Evolutionary conservation across 2,113 vertebrate species (phyloP).

Genomic region (Phrynosoma platyrhinos): DNA sequence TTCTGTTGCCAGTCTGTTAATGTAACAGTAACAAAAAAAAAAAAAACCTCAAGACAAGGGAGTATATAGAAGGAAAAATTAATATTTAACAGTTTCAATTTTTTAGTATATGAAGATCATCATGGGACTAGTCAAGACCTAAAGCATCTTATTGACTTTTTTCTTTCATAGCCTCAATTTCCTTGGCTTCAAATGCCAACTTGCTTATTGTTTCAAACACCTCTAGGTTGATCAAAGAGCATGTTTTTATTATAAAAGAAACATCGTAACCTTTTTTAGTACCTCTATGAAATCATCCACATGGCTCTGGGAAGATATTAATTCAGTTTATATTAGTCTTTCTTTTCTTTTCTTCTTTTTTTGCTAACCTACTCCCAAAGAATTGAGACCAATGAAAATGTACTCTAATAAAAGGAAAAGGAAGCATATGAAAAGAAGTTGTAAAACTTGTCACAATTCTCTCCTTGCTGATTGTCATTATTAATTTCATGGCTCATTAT

Average conservation of each 20-base stretch:
- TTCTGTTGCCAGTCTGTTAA: not conserved
- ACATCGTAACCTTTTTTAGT: not conserved
- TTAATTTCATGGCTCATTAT: constrained; percentile 28
- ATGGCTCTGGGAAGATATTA: not conserved
- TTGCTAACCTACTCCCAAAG: not conserved
- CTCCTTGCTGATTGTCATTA: constrained; percentile 3
- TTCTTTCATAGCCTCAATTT: not conserved
- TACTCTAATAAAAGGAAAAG: not conserved
- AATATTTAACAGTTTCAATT: not conserved
- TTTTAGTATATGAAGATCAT: not conserved
- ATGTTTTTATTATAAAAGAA: not conserved
- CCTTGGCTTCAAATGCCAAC: not conserved
- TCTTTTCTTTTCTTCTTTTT: not conserved
- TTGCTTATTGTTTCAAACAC: not conserved
- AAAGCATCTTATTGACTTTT: not conserved
- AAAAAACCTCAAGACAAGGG: not conserved
- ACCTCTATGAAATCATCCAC: not conserved
- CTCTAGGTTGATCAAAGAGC: not conserved
- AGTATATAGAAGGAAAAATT: not conserved
- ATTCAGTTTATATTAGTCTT: not conserved
- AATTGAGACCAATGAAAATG: constrained; percentile 10
- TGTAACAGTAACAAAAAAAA: not conserved
- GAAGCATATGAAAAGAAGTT: not conserved
- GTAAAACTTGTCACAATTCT: not conserved
- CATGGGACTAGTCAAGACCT: not conserved